Evolutionary conservation across 92 coral and sea anemone genomes (phyloP), one percentile per base, ranked within the genome.

Genomic region (Scolanthus callimorphus): DNA sequence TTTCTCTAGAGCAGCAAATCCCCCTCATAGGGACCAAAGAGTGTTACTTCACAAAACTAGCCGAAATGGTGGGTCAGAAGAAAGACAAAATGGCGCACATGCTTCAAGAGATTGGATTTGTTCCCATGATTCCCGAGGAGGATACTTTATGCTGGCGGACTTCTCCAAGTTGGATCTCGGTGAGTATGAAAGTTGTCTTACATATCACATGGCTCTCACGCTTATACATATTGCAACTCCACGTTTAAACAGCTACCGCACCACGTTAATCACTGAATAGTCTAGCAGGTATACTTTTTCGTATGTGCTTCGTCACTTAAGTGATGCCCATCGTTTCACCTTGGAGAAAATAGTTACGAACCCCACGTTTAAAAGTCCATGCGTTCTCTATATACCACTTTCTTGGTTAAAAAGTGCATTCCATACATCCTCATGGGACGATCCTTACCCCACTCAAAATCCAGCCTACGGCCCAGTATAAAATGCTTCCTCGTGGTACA

Each of bases 81-180:
- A 86, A 91, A 71, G 89, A 88, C 50, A 69, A 70, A 6, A 81
- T 81, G 76, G 94, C 79, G 11, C 71, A 59, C 1, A 75, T 94
- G 9, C 80, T 94, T 0, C 44, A 73, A 13, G 90, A 88, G 39
- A 79, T 68, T 49, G 99, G 99, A 13, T 94, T 94, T 53, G 83
- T 67, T 27, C 94, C 96, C 15, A 74, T 78, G 0, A 73, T 88
- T 12, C 99, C 99, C 0, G 82, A 94, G 99, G 99, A 20, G 99
- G 99, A 22, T 94, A 94, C 49, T 94, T 94, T 43, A 84, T 94
- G 84, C 84, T 94, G 96, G 94, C 92, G 4, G 96, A 88, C 59
- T 65, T 95, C 22, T 84, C 99, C 8, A 73, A 69, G 27, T 71
- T 82, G 19, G 79, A 68, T 37, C 63, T 82, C 2, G 92, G 92